Percentiles rank a stretch among this genome's conserved stretches.
These are phyloP conservation scores for Casuarius casuarius DNA, from an alignment of 2,113 vertebrate species.

Conservation along the genomic window DNA sequence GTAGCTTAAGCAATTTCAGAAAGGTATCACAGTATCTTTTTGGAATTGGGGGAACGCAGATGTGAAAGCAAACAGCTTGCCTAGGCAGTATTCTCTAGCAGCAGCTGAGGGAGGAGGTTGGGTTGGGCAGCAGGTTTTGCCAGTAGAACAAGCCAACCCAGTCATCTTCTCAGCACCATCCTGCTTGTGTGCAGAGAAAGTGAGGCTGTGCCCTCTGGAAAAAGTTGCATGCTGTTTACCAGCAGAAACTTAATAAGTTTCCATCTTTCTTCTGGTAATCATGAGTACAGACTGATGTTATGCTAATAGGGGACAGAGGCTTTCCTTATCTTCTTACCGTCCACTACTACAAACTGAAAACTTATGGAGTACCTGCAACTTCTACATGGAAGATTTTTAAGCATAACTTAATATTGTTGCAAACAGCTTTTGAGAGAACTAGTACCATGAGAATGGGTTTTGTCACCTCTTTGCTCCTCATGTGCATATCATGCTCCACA, in stretches of 20 bases:
- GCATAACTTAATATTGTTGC: neutral
- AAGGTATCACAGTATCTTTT: neutral
- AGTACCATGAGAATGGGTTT: neutral
- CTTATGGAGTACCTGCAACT: neutral
- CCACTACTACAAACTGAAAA: neutral
- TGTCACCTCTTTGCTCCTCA: neutral
- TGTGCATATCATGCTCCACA: neutral
- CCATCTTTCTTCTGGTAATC: neutral
- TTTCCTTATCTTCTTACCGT: neutral
- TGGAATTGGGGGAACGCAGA: neutral
- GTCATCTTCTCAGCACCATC: neutral
- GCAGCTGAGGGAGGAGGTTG: neutral
- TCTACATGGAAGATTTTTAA: neutral
- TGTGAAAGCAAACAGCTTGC: neutral
- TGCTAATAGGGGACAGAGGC: neutral
- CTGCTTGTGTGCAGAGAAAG: neutral
- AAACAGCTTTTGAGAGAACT: neutral
- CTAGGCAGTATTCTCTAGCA: neutral
- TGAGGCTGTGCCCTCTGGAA: neutral
- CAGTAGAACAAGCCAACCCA: neutral
- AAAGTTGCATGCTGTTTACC: neutral
- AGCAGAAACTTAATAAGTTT: neutral
- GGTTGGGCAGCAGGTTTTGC: constrained; percentile 14
- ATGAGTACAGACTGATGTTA: neutral
- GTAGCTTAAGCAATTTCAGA: neutral